phyloP scores from a whole-genome alignment of 2,888 invertebrate species.

The Ophion slaviceki region DNA sequence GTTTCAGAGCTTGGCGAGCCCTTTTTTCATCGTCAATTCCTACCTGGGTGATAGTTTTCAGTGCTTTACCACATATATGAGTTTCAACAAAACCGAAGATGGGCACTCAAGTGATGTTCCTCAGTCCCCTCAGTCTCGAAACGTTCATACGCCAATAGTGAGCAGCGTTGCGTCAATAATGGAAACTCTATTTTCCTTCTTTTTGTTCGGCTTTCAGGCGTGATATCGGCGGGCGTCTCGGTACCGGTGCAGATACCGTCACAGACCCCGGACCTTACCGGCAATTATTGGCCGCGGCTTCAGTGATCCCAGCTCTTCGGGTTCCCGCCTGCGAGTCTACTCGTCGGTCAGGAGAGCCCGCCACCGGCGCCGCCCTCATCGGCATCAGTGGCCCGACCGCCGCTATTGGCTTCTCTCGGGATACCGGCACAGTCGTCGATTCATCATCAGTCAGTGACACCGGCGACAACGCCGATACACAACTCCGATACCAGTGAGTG shows the following conservation, averaged over 20 bases:
- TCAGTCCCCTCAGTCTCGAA: no score
- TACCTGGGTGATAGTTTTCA: no score
- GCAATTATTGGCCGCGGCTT: constrained; percentile 95
- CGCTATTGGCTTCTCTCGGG: constrained; percentile 81
- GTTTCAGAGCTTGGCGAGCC: no score
- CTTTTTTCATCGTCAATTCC: no score
- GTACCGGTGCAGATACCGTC: constrained; percentile 97
- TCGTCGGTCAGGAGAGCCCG: constrained; percentile 85
- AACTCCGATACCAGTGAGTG: constrained; percentile 82
- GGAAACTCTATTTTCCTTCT: not conserved
- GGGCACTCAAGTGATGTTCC: no score
- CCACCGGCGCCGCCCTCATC: constrained; percentile 85
- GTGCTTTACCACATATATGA: no score
- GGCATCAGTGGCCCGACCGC: constrained; percentile 76
- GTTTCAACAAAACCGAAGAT: no score
- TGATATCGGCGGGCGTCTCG: constrained; percentile 96
- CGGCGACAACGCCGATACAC: constrained; percentile 76
- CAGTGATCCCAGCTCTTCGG: constrained; percentile 97
- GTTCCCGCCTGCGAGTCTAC: constrained; percentile 91
- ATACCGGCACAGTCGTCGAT: constrained; percentile 75
- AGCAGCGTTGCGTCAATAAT: not conserved
- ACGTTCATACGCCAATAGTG: not conserved
- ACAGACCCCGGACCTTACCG: constrained; percentile 90
- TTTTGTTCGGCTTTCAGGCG: constrained; percentile 87
- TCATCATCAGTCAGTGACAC: constrained; percentile 66